These are phyloP conservation scores for Aleiodes sp. DNA, from an alignment of 1,140 invertebrate genomes.

Conservation along the genomic window DNA sequence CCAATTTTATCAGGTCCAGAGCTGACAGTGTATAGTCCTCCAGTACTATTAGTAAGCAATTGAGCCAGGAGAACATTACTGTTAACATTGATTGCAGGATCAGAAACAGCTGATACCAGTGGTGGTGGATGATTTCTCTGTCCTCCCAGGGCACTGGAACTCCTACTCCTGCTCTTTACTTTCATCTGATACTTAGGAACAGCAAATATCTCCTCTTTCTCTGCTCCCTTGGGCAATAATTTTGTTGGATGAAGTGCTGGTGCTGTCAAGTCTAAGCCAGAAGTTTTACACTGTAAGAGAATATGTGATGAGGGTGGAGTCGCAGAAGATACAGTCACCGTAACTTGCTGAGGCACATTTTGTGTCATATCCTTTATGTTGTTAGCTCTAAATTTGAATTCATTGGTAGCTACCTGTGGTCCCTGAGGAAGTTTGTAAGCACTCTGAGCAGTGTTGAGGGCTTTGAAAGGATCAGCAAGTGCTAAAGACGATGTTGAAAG, in stretches of 20 bases:
- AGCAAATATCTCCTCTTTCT: slow-evolving; percentile 66
- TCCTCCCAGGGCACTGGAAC: slow-evolving; percentile 60
- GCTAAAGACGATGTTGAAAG: not conserved
- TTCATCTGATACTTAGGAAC: slow-evolving; percentile 68
- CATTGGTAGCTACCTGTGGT: too few species aligned
- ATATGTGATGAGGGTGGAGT: slow-evolving; percentile 51
- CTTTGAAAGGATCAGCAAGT: not conserved
- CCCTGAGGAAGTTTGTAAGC: too few species aligned
- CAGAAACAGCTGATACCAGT: slow-evolving; percentile 68
- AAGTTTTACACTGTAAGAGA: slow-evolving; percentile 53
- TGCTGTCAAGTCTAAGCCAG: slow-evolving; percentile 54
- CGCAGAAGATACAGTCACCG: slow-evolving; percentile 47
- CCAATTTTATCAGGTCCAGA: slow-evolving; percentile 49
- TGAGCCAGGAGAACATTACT: slow-evolving; percentile 73
- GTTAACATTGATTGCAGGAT: slow-evolving; percentile 66
- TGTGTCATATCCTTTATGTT: slow-evolving; percentile 52
- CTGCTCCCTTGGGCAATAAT: slow-evolving; percentile 41
- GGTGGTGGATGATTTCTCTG: slow-evolving; percentile 63
- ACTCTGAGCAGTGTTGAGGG: too few species aligned
- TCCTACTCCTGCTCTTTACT: slow-evolving; percentile 62
- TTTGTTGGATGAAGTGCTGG: slow-evolving; percentile 57
- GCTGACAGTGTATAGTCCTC: slow-evolving; percentile 54
- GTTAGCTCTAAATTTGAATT: slow-evolving; percentile 54
- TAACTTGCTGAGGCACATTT: slow-evolving; percentile 45
- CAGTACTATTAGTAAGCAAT: slow-evolving; percentile 68